phyloP scores from a whole-genome alignment of 1,140 invertebrate species.

The Platyura marginata region DNA sequence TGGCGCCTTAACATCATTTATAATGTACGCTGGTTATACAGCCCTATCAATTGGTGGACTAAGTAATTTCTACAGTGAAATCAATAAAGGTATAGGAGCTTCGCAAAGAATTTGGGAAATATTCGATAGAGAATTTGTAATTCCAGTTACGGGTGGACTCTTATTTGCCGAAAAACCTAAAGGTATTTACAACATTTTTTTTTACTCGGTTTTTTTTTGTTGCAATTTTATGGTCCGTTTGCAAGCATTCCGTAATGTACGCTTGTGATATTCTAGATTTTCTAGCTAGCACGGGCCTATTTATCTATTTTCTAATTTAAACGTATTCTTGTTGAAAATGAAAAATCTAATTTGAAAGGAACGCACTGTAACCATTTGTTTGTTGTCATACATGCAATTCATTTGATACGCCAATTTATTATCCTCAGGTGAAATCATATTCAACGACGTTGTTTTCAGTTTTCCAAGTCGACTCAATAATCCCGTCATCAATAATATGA shows the following conservation, averaged over 20 bases:
- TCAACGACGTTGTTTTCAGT: slow-evolving; percentile 48
- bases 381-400: too few species aligned
- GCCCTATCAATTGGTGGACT: slow-evolving; percentile 75
- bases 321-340: too few species aligned
- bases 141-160: slow-evolving; percentile 42
- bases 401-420: too few species aligned
- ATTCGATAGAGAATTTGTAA: slow-evolving; percentile 58
- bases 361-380: too few species aligned
- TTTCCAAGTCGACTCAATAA: slow-evolving; percentile 54
- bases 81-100: slow-evolving; percentile 86
- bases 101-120: slow-evolving; percentile 77
- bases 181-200: slow-evolving; percentile 12
- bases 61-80: slow-evolving; percentile 78
- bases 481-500: slow-evolving; percentile 43
- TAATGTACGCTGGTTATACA: slow-evolving; percentile 84
- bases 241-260: too few species aligned
- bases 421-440: slow-evolving; percentile 45
- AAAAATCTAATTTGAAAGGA: too few species aligned
- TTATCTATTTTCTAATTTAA: too few species aligned
- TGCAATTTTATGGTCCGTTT: too few species aligned
- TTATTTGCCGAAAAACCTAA: slow-evolving; percentile 16
- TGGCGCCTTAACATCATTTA: slow-evolving; percentile 77
- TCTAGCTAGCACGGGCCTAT: too few species aligned
- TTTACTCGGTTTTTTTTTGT: slow-evolving; percentile 10
- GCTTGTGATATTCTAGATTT: too few species aligned